A percentile compares a stretch with the other conserved stretches of the same genome.
phyloP scores from a whole-genome alignment of 2,888 invertebrate species.

The Eupithecia insigniata region DNA sequence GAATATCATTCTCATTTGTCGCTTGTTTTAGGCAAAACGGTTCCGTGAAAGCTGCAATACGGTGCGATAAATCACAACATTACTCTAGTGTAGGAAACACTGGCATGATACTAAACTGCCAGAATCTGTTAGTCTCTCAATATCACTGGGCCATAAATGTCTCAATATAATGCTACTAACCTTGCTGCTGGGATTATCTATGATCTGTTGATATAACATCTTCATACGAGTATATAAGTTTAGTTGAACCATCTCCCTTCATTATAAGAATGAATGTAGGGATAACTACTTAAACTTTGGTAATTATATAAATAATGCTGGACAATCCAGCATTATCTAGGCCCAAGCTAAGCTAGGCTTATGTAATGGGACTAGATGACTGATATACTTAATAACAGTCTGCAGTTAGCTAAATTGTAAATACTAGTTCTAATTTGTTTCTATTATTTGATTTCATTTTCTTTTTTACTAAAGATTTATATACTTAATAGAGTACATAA shows the following conservation, averaged over 20 bases:
- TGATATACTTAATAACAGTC: too few relatives aligned
- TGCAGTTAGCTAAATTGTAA: too few relatives aligned
- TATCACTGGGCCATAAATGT: conserved; percentile 10
- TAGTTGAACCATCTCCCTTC: neutral
- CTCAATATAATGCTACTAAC: conserved; percentile 2
- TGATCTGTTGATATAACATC: conserved; percentile 3
- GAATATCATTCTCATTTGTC: neutral
- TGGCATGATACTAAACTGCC: conserved; percentile 5
- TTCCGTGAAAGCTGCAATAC: neutral
- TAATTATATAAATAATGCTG: too few relatives aligned
- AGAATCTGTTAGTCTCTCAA: conserved; percentile 8
- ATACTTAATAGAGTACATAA: too few relatives aligned
- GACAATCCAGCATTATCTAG: too few relatives aligned
- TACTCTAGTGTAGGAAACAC: conserved; percentile 13
- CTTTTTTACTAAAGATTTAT: too few relatives aligned
- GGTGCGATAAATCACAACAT: conserved; percentile 13
- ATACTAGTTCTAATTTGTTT: too few relatives aligned
- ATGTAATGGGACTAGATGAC: too few relatives aligned
- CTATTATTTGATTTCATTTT: too few relatives aligned
- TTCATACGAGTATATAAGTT: neutral
- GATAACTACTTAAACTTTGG: neutral
- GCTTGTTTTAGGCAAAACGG: neutral
- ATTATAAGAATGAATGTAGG: neutral
- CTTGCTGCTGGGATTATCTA: conserved; percentile 1
- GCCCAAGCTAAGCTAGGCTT: too few relatives aligned